Evolutionary conservation across 2,888 invertebrate genomes (phyloP), one percentile per base, ranked within the genome.

Genomic region (Oscheius onirici): DNA sequence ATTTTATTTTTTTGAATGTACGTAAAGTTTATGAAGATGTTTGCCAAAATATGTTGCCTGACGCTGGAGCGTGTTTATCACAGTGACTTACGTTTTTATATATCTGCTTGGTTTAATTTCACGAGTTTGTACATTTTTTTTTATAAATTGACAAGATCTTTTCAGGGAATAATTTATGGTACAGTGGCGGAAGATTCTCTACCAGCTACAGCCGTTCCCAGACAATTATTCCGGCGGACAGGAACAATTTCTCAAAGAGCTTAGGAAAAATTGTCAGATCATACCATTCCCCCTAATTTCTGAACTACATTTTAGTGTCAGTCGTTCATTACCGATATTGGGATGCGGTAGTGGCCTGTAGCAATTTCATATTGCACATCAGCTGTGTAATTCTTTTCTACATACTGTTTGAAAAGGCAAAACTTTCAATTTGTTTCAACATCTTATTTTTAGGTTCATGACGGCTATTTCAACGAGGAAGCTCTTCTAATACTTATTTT

Each of bases 181-280:
- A 34, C 55, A 15, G 43, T 95, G 96, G 95, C 91, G 91, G 80
- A 96, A 95, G 89, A 93, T 94, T 85, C 89, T 97, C 20, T 97
- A 95, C 86, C 93, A 93, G 88, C 93, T 94, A 86, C 92, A 93
- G 72, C 92, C 92, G 22, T 93, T 93, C 75, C 93, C 95, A 0
- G 97, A 97, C 88, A 95, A 96, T 88, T 95, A 95, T 87, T 95
- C 95, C 0, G 94, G 95, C 87, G 91, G 91, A 28, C 92, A 93
- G 52, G 90, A 91, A 26, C 92, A 93, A 55, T 97, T 97, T 88
- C 90, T 97, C 1, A 91, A 93, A 85, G 94, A 95, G 78, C 87
- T 97, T 22, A 91, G 91, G 71, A 76, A 78, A 72, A 78, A 78
- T 73, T 3, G 60, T 60, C 2, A 28, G 5, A 26, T 44, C 41